phyloP scores from a whole-genome alignment of 2,888 invertebrate genomes.

The Cryptocheilus praepositus region DNA sequence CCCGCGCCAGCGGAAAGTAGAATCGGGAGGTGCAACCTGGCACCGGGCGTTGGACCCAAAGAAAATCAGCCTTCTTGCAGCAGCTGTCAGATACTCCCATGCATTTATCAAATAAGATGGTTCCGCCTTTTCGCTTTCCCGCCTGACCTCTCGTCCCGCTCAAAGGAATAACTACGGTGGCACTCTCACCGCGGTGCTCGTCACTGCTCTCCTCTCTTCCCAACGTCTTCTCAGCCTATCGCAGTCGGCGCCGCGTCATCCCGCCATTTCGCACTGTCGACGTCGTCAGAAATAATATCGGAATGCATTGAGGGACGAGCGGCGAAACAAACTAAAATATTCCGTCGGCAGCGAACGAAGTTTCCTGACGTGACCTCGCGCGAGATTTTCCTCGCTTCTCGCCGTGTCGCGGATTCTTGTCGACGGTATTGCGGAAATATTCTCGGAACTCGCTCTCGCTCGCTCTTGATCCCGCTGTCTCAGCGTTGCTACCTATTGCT shows the following conservation, averaged over 20 bases:
- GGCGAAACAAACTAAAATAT: constrained; percentile 48
- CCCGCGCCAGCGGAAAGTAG: constrained; percentile 33
- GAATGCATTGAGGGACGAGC: constrained; percentile 32
- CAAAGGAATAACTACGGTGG: constrained; percentile 17
- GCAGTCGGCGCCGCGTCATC: neutral
- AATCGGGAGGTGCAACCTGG: constrained; percentile 22
- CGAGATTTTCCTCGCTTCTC: neutral
- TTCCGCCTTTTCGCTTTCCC: constrained; percentile 35
- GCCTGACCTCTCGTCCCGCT: constrained; percentile 25
- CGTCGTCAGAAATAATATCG: constrained; percentile 32
- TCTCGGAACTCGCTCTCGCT: neutral
- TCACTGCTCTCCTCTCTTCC: neutral
- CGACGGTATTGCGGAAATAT: constrained; percentile 4
- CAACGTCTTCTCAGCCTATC: neutral
- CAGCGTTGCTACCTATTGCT: too few species aligned
- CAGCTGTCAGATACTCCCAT: constrained; percentile 60
- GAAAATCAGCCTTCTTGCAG: constrained; percentile 44
- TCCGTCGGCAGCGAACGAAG: constrained; percentile 26
- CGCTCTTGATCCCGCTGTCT: too few species aligned
- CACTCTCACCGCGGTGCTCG: neutral
- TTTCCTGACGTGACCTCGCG: neutral
- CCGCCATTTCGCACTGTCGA: constrained; percentile 11
- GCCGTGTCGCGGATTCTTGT: neutral
- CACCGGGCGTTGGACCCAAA: constrained; percentile 13
- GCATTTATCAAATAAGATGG: constrained; percentile 64